These are phyloP conservation scores for Apodemia mormo DNA, from an alignment of 2,888 invertebrate species.

Conservation along the genomic window DNA sequence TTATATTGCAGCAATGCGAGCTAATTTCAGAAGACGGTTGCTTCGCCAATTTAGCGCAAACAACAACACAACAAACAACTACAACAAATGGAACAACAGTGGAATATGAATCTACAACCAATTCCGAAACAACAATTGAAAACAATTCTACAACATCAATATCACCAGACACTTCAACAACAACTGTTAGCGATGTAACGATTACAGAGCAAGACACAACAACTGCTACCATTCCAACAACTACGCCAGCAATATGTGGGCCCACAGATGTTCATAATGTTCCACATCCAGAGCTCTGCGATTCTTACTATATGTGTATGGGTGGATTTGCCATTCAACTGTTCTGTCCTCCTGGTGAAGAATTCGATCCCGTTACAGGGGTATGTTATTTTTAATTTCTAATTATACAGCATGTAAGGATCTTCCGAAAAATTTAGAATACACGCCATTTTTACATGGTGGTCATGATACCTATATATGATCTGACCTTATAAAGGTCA, in stretches of 20 bases:
- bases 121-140: constrained; percentile 21
- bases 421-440: too few relatives aligned
- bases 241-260: constrained; percentile 26
- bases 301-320: constrained; percentile 28
- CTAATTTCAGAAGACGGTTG: constrained; percentile 34
- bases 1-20: constrained; percentile 31
- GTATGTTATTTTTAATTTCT: constrained; percentile 21
- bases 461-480: too few relatives aligned
- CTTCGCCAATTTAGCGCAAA: constrained; percentile 29
- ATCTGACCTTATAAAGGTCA: too few relatives aligned
- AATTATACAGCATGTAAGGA: too few relatives aligned
- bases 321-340: constrained; percentile 26
- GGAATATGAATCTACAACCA: not conserved
- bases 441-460: too few relatives aligned
- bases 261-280: constrained; percentile 25
- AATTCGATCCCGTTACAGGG: constrained; percentile 21
- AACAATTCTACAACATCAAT: not conserved
- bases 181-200: not conserved
- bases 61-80: constrained; percentile 26
- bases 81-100: constrained; percentile 11
- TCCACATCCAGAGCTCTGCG: constrained; percentile 29
- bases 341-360: constrained; percentile 24
- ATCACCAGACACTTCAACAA: not conserved
- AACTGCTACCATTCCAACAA: constrained; percentile 2
- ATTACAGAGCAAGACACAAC: not conserved